These are phyloP conservation scores for Tyto alba DNA, from an alignment of 2,113 vertebrate species.

Conservation along the genomic window DNA sequence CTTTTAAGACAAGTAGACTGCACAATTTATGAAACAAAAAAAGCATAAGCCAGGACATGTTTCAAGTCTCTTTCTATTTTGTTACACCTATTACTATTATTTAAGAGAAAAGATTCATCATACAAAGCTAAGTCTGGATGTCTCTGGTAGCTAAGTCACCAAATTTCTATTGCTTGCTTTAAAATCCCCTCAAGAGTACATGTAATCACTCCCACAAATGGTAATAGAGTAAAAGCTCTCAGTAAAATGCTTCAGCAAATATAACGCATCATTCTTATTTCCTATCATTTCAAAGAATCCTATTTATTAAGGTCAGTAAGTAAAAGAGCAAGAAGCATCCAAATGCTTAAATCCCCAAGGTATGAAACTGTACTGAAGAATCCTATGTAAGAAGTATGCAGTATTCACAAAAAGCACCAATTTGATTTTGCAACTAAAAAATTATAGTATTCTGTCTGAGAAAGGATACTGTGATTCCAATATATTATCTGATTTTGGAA, in stretches of 20 bases:
- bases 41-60: neutral
- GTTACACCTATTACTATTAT: neutral
- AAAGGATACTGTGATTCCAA: neutral
- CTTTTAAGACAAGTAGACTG: neutral
- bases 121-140: neutral
- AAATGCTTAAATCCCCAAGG: neutral
- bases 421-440: neutral
- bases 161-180: neutral
- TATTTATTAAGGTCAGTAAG: neutral
- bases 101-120: neutral
- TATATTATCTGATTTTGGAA: neutral
- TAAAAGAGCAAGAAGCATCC: neutral
- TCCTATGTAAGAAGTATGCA: neutral
- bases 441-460: rapidly evolving
- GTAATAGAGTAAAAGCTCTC: neutral
- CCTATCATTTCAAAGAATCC: neutral
- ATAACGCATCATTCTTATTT: neutral
- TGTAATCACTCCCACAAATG: neutral
- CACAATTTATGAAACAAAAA: neutral
- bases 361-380: neutral
- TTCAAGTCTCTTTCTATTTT: neutral
- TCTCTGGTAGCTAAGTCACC: neutral
- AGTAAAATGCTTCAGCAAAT: neutral
- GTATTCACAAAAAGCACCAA: neutral
- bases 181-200: neutral